Evolutionary conservation across 1,140 invertebrate species (phyloP).

Genomic region (Macrobrachium rosenbergii): DNA sequence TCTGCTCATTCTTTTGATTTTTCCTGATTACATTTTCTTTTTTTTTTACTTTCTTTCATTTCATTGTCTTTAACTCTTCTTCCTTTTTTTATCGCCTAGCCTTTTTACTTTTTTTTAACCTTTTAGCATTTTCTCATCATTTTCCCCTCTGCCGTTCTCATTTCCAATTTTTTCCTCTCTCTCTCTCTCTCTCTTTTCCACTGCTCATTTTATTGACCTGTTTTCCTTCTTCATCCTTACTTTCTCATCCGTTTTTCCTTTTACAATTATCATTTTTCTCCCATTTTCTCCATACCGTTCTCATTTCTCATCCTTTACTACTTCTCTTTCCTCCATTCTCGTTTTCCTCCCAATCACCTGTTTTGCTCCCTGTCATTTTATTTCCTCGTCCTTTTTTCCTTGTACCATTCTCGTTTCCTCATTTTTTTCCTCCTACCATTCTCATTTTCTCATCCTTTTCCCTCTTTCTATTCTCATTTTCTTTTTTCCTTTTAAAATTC

Average conservation of each 20-base stretch:
- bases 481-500: neutral
- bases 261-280: too few species aligned
- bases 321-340: neutral
- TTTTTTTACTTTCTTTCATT: conserved; percentile 33
- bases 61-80: neutral
- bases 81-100: neutral
- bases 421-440: neutral
- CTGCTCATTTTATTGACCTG: neutral
- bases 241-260: neutral
- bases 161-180: neutral
- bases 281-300: neutral
- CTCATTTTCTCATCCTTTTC: neutral
- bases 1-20: neutral
- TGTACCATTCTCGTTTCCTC: too few species aligned
- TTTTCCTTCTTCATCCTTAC: neutral
- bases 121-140: conserved; percentile 17
- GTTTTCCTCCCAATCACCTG: too few species aligned
- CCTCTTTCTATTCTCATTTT: conserved; percentile 39
- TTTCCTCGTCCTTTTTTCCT: too few species aligned
- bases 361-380: too few species aligned
- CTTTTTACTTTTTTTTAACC: neutral
- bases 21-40: neutral
- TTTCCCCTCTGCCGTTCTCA: too few species aligned
- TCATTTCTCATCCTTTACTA: conserved; percentile 2
- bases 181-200: neutral